Percentiles rank a stretch among this genome's conserved stretches.
Conservation (phyloP, 2,888 invertebrate genomes). For the Apodemia zela region DNA sequence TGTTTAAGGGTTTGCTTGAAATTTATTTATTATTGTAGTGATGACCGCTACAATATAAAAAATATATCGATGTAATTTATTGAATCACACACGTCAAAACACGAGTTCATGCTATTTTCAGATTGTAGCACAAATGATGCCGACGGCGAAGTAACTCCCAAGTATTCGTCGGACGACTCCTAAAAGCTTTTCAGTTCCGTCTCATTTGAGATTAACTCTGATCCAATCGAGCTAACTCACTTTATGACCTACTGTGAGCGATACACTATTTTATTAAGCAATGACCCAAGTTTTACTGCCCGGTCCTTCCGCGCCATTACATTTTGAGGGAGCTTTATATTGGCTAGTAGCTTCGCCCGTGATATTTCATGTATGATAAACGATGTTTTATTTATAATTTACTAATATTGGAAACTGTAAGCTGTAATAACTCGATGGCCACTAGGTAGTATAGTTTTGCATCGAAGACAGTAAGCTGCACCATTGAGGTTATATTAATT, state of each 20-base stretch:
- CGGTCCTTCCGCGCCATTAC: conserved; percentile 18
- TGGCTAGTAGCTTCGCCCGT: neutral
- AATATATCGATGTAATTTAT: no score
- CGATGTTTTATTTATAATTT: neutral
- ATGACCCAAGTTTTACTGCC: conserved; percentile 10
- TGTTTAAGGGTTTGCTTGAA: no score
- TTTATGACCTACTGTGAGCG: conserved; percentile 3
- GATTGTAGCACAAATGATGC: no score
- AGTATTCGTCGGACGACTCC: neutral
- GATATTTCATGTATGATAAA: neutral
- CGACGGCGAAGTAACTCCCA: neutral
- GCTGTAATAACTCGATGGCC: no score
- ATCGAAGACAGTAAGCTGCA: no score
- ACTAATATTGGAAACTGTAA: no score
- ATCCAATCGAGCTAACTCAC: conserved; percentile 10
- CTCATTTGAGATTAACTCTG: conserved; percentile 8
- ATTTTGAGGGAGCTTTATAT: conserved; percentile 1
- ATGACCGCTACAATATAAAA: no score
- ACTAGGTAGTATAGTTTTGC: no score
- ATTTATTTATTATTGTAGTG: no score
- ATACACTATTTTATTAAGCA: conserved; percentile 15
- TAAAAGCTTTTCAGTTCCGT: conserved; percentile 1
- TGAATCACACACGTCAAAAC: no score
- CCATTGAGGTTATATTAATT: no score
- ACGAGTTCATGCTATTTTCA: no score